phyloP scores from a whole-genome alignment of 2,888 invertebrate species.

The Theretra japonica region DNA sequence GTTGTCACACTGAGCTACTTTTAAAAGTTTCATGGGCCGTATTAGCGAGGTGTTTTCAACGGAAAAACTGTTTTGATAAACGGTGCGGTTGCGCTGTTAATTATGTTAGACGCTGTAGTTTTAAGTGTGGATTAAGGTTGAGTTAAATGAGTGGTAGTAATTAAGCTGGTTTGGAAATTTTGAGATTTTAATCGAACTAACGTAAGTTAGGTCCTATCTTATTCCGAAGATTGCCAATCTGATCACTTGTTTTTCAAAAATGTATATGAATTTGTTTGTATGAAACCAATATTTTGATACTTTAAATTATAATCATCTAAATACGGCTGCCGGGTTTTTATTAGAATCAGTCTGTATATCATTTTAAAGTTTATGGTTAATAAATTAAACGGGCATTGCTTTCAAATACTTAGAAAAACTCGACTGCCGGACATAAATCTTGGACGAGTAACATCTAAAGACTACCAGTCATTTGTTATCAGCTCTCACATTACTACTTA shows the following conservation, averaged over 20 bases:
- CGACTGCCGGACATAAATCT: background rate
- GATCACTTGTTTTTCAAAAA: no score
- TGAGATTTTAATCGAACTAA: no score
- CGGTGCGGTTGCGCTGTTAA: background rate
- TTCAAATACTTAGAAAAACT: background rate
- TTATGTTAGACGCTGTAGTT: background rate
- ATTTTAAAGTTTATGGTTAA: background rate
- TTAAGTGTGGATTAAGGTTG: no score
- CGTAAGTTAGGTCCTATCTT: no score
- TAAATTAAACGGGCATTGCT: background rate
- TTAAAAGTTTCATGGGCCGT: background rate
- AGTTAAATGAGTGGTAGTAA: no score
- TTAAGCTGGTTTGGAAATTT: no score
- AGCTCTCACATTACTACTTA: conserved; percentile 4
- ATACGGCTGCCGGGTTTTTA: no score
- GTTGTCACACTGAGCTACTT: conserved; percentile 25
- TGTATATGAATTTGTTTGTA: no score
- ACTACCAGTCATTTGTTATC: conserved; percentile 1
- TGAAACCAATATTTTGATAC: no score
- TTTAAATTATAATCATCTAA: no score
- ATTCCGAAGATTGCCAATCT: no score
- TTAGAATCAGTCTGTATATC: background rate
- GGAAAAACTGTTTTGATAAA: background rate
- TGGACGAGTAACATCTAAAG: background rate
- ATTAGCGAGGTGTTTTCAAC: conserved; percentile 2